phyloP scores from a whole-genome alignment of 1,140 invertebrate genomes.

The Calliopsis andreniformis region DNA sequence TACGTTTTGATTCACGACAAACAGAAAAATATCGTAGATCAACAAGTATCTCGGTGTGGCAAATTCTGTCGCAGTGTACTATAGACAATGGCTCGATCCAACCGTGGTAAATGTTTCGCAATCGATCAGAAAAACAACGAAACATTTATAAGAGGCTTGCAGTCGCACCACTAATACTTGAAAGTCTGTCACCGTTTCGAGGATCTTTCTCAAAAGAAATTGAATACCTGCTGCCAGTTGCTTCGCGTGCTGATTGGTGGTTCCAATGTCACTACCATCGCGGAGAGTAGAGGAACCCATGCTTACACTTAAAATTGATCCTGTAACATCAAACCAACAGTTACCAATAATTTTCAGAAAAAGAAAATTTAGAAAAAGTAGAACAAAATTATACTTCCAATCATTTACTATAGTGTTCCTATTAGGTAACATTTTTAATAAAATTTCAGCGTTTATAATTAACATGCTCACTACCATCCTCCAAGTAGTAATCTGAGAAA shows the following conservation, averaged over 20 bases:
- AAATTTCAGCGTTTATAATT: too few species aligned
- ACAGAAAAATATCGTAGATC: conserved; percentile 20
- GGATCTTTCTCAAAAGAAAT: conserved; percentile 27
- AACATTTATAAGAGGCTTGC: conserved; percentile 66
- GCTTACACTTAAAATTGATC: conserved; percentile 77
- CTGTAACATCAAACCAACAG: conserved; percentile 55
- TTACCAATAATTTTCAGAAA: background rate
- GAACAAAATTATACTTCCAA: too few species aligned
- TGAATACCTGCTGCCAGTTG: conserved; percentile 74
- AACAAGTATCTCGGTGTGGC: conserved; percentile 5
- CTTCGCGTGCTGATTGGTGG: conserved; percentile 66
- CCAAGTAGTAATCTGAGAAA: background rate
- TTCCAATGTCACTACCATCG: conserved; percentile 68
- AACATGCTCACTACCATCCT: too few species aligned
- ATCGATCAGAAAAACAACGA: conserved; percentile 50
- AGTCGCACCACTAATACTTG: conserved; percentile 52
- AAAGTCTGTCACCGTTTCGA: conserved; percentile 23
- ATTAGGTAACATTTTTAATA: too few species aligned
- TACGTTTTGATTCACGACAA: conserved; percentile 19
- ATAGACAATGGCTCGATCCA: conserved; percentile 81
- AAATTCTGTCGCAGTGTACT: conserved; percentile 62
- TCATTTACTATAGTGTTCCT: too few species aligned
- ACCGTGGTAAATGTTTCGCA: conserved; percentile 74
- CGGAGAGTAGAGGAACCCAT: conserved; percentile 74
- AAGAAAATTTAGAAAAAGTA: background rate